Evolutionary conservation across 1,140 invertebrate species (phyloP).

Genomic region (Vollenhovia emeryi): DNA sequence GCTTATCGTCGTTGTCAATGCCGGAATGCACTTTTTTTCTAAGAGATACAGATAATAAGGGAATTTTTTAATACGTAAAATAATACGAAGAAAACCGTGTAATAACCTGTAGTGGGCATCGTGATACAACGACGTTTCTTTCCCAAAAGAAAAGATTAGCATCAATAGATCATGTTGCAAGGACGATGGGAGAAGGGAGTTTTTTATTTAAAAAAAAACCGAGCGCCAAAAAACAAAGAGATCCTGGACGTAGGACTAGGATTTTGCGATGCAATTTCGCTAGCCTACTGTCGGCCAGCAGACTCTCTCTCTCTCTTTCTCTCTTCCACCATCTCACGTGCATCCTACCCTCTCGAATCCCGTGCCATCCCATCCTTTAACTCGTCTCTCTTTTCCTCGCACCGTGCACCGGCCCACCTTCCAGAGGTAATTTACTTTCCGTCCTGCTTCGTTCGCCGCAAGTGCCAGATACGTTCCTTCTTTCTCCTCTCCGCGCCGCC

Average conservation of each 20-base stretch:
- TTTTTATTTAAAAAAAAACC: constrained; percentile 10
- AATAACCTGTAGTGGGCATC: not conserved
- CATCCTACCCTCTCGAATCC: constrained; percentile 55
- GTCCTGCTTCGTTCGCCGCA: constrained; percentile 66
- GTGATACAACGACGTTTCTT: not conserved
- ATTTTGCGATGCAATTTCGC: constrained; percentile 72
- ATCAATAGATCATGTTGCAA: constrained; percentile 23
- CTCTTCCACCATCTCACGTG: constrained; percentile 47
- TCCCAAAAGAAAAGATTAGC: constrained; percentile 18
- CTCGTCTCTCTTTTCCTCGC: constrained; percentile 23
- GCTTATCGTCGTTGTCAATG: not conserved
- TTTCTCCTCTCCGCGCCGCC: constrained; percentile 38
- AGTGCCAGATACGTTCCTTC: constrained; percentile 58
- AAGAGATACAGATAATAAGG: not conserved
- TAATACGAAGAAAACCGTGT: not conserved
- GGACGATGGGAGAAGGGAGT: not conserved
- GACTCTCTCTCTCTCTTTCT: constrained; percentile 24
- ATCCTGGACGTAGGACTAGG: constrained; percentile 53
- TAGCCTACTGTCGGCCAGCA: constrained; percentile 66
- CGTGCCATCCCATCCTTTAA: constrained; percentile 62
- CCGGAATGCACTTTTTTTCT: constrained; percentile 32
- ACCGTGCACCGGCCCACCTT: constrained; percentile 56
- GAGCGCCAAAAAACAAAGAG: constrained; percentile 8
- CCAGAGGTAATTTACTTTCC: constrained; percentile 80
- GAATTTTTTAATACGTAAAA: not conserved